Evolutionary conservation across 2,797 vertebrate species (phyloP).

Genomic region (Lycodopsis pacificus): DNA sequence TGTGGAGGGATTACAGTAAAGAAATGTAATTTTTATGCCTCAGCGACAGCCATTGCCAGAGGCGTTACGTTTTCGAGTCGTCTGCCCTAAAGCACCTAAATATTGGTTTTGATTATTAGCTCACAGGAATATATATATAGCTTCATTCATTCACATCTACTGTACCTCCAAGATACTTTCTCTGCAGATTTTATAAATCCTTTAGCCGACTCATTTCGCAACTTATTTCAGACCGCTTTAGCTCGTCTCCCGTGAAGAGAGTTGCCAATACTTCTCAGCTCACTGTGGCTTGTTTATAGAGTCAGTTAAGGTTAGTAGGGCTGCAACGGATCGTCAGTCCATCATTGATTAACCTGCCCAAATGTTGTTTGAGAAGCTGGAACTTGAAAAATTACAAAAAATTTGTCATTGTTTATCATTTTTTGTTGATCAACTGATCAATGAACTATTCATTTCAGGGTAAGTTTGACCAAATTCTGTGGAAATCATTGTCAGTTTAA

Average conservation of each 20-base stretch:
- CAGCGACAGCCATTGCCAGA: neutral
- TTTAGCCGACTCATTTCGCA: no score
- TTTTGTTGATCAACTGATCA: no score
- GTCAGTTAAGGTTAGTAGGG: neutral
- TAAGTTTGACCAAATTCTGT: neutral
- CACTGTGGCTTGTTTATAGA: neutral
- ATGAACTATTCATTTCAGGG: no score
- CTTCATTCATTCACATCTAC: neutral
- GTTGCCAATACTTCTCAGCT: neutral
- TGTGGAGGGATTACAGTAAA: neutral
- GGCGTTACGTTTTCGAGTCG: neutral
- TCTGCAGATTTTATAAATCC: no score
- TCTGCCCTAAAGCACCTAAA: neutral
- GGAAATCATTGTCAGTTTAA: neutral
- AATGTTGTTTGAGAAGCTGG: neutral
- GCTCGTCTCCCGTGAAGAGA: neutral
- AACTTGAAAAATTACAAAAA: no score
- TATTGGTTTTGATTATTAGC: neutral
- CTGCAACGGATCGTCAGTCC: neutral
- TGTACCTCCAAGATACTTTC: neutral
- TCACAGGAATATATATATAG: neutral
- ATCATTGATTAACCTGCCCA: neutral
- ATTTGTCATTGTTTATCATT: no score
- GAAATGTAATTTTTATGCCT: neutral
- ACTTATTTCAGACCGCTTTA: no score